phyloP scores from a whole-genome alignment of 1,140 invertebrate species.

The Drosophila oshimai region DNA sequence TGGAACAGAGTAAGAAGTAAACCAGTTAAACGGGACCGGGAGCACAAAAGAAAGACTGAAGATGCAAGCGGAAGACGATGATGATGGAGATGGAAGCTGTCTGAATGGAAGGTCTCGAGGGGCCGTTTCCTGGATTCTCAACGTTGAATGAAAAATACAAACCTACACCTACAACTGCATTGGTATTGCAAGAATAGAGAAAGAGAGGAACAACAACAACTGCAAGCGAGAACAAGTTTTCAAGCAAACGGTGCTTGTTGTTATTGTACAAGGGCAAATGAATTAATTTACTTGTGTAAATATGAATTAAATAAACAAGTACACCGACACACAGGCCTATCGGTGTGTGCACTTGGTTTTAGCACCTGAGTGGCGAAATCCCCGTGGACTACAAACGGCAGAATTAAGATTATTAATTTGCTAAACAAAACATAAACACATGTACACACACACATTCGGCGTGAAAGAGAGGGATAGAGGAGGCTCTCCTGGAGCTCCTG shows the following conservation, averaged over 20 bases:
- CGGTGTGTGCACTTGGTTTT: slow-evolving; percentile 43
- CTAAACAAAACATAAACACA: slow-evolving; percentile 75
- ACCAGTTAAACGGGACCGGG: slow-evolving; percentile 68
- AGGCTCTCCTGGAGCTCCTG: slow-evolving; percentile 48
- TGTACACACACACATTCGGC: slow-evolving; percentile 14
- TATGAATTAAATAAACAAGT: slow-evolving; percentile 68
- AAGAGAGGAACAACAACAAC: background rate
- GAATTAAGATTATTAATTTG: slow-evolving; percentile 61
- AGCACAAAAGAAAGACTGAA: slow-evolving; percentile 18
- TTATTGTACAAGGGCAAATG: slow-evolving; percentile 67
- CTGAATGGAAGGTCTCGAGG: slow-evolving; percentile 48
- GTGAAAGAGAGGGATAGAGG: background rate
- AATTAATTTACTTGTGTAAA: slow-evolving; percentile 65
- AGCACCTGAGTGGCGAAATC: slow-evolving; percentile 51
- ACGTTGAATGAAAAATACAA: slow-evolving; percentile 47
- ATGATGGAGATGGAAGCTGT: slow-evolving; percentile 36
- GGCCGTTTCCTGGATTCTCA: slow-evolving; percentile 29
- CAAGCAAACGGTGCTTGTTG: slow-evolving; percentile 30
- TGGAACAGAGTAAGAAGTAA: slow-evolving; percentile 30
- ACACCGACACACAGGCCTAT: slow-evolving; percentile 28
- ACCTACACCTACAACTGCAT: background rate
- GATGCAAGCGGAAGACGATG: slow-evolving; percentile 19
- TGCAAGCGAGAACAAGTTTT: slow-evolving; percentile 32
- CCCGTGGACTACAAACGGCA: too few relatives aligned
- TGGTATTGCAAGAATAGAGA: slow-evolving; percentile 30